Percentiles rank a stretch among this genome's conserved stretches.
phyloP scores from a whole-genome alignment of 2,797 vertebrate genomes.

The Notolabrus celidotus region DNA sequence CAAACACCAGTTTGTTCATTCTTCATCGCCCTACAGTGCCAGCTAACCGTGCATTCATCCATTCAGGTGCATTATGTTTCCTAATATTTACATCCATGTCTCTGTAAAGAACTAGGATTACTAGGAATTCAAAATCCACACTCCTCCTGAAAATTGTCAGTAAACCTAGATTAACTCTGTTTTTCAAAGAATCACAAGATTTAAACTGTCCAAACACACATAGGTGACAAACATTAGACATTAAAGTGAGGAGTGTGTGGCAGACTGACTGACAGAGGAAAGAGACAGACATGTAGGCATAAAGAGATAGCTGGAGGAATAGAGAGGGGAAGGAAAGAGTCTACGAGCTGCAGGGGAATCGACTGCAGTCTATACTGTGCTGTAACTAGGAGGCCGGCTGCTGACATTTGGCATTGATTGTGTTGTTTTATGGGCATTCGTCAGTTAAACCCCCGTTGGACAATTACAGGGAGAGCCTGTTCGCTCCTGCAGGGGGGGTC shows the following conservation, averaged over 20 bases:
- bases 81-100: too few relatives aligned
- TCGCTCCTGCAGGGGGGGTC: constrained; percentile 32
- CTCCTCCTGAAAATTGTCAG: constrained; percentile 1
- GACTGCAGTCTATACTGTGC: constrained; percentile 15
- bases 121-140: too few relatives aligned
- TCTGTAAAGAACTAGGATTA: too few relatives aligned
- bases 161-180: constrained; percentile 28
- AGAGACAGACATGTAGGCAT: constrained; percentile 6
- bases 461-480: constrained; percentile 62
- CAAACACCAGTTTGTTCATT: too few relatives aligned
- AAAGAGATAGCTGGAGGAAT: constrained; percentile 33
- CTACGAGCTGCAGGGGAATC: constrained; percentile 21
- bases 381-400: constrained; percentile 50
- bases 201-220: constrained; percentile 22
- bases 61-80: too few relatives aligned
- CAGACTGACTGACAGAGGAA: constrained; percentile 14
- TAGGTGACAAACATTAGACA: constrained; percentile 5
- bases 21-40: too few relatives aligned
- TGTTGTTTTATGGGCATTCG: constrained; percentile 63
- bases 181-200: not conserved
- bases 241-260: not conserved
- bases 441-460: constrained; percentile 66
- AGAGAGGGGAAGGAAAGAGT: constrained; percentile 19
- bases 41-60: too few relatives aligned
- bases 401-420: constrained; percentile 75